Percentiles rank a stretch among this genome's conserved stretches.
These are phyloP conservation scores for Antigone vipio DNA, from an alignment of 2,113 vertebrate genomes.

Conservation along the genomic window DNA sequence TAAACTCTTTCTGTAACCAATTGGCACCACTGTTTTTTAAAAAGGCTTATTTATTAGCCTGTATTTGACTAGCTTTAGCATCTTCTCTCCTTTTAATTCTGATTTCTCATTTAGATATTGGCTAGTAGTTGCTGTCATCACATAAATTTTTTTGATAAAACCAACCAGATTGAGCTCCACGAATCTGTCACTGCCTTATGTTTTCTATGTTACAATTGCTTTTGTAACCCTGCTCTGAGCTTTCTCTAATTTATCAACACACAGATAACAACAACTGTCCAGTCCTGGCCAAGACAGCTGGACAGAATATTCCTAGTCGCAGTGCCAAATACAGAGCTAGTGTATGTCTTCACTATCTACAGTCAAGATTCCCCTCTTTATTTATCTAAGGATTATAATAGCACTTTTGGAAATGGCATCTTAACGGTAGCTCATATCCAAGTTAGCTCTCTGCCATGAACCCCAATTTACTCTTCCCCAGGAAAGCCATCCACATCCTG, in stretches of 20 bases:
- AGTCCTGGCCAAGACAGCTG: background rate
- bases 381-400: background rate
- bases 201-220: background rate
- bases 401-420: background rate
- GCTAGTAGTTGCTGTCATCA: background rate
- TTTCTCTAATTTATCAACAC: background rate
- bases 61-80: background rate
- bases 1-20: background rate
- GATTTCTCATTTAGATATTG: background rate
- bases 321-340: background rate
- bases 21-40: background rate
- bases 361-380: background rate
- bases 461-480: background rate
- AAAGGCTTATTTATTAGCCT: background rate
- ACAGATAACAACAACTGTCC: background rate
- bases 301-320: background rate
- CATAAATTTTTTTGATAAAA: background rate
- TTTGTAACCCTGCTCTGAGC: background rate
- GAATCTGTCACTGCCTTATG: background rate
- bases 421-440: background rate
- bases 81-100: background rate
- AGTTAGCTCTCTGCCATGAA: background rate
- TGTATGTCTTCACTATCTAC: background rate
- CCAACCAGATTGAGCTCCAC: background rate
- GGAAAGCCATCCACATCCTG: background rate